Evolutionary conservation across 2,888 invertebrate genomes (phyloP), one percentile per base, ranked within the genome.

Genomic region (Eudasyphora cyanicolor): DNA sequence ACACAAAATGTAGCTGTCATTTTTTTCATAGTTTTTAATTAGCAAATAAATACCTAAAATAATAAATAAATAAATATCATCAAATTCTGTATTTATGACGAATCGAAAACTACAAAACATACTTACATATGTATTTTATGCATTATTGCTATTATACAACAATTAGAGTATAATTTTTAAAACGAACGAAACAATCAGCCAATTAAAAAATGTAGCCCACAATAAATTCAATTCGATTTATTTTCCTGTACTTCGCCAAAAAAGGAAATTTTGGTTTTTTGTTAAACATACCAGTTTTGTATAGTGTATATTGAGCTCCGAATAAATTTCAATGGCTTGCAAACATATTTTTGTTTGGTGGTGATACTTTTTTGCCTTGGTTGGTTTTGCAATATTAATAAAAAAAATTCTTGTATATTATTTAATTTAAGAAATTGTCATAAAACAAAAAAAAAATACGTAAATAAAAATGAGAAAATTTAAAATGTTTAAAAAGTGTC

Each of bases 1-100:
- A 60, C 60, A 60, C 60, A 54, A 21, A 57, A 62, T 17, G n/a
- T 38, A 64, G 64, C 35, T 38, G 38, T 38, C 38, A 64, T 38
- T 64, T 64, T 38, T 10, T 54, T 54, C 38, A 7, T 67, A 67
- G 42, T 67, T 38, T 21, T 57, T 75, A 75, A 73, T 70, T 74
- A 64, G 79, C 24, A 57, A 51, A 51, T 21, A 51, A 51, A 21
- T 19, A 51, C 17, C 2, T 49, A 5, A 17, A 54, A 10, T 54
- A 10, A 54, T 17, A 57, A 57, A 57, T 24, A 54, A 54, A 57
- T 51, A 10, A n/a, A 57, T 27, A 27, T 24, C 57, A 12, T 24
- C n/a, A n/a, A n/a, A n/a, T n/a, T n/a, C n/a, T 45, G n/a, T 45
- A 45, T n/a, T n/a, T 45, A 45, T 45, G n/a, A 12, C 1, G 4